Base-by-base conservation (phyloP, 2,113 vertebrate species). In the Tupaia chinensis region DNA sequence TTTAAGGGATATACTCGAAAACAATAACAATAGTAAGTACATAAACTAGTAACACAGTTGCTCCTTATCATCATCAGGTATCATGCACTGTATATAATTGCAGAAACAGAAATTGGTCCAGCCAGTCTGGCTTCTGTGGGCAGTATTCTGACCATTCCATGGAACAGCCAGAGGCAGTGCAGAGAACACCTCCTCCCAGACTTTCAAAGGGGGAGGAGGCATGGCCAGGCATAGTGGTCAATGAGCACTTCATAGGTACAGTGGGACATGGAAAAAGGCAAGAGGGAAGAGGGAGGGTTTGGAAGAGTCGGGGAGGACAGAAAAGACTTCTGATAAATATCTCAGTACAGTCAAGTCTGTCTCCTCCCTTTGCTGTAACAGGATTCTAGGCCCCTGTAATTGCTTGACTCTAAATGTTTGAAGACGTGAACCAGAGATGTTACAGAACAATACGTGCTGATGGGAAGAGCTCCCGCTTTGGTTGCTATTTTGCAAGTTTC, bases 381-480 rank as follows among this genome's bases (percentile, higher is more conserved):
- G 19, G 54, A 68, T 76, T 19, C 27, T 54, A 65, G 58, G 32
- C 70, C 70, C 4, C 70, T 32, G 4, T 92, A 76, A 94, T 94
- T 96, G 56, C 56, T 82, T 63, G 68, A 15, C 78, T 95, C 53
- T 82, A 65, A 44, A 90, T 88, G 70, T 77, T 91, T 84, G 89
- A 87, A 87, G 93, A n/a, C 70, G 6, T 54, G 61, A 91, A 58
- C 69, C 66, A 27, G 34, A 34, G 22, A 34, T 83, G 93, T 63
- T 61, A 34, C 5, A 3, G 82, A 94, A 97, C 91, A 91, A 63
- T 95, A 16, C 4, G 77, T 76, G 68, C 89, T 93, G 94, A 97
- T 84, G 82, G 77, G 29, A 54, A 22, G 12, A 68, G n/a, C 76
- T 90, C 6, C 14, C 60, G 9, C 14, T 93, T 72, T 83, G 89